These are phyloP conservation scores for Cyphomyrus plagiostoma DNA, from an alignment of 2,113 vertebrate genomes.

Conservation along the genomic window DNA sequence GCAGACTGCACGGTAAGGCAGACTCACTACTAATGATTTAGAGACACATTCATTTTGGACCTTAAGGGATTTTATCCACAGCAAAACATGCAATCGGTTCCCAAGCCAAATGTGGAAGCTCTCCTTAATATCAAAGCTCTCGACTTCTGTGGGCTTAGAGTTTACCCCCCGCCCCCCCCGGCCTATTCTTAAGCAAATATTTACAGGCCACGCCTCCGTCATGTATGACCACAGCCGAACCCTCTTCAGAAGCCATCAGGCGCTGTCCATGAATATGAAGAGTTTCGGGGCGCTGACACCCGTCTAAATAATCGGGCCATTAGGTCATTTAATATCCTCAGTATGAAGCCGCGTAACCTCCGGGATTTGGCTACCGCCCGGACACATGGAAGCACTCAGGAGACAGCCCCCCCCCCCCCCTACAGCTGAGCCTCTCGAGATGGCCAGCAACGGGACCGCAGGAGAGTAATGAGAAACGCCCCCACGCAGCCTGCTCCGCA, in stretches of 20 bases:
- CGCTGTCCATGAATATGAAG: constrained; percentile 10
- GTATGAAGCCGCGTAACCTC: constrained; percentile 46
- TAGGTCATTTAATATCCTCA: constrained; percentile 59
- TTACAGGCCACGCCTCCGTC: background rate
- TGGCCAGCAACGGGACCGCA: constrained; percentile 43
- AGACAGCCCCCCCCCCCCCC: constrained; percentile 29
- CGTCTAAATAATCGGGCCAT: constrained; percentile 50
- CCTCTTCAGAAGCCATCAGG: background rate
- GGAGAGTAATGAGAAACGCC: constrained; percentile 58
- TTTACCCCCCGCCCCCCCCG: background rate
- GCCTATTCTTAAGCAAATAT: background rate
- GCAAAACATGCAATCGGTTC: background rate
- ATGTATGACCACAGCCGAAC: background rate
- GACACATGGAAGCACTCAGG: constrained; percentile 58
- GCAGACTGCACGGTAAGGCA: background rate
- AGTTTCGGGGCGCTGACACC: constrained; percentile 33
- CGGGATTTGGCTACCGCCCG: constrained; percentile 41
- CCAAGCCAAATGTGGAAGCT: background rate
- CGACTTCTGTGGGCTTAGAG: background rate
- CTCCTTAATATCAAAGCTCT: background rate
- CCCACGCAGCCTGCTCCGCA: constrained; percentile 21
- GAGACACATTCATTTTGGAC: background rate
- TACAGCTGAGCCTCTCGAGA: constrained; percentile 33
- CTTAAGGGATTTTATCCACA: background rate
- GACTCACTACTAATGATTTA: background rate